phyloP scores from a whole-genome alignment of 2,113 vertebrate species.

The Poecile atricapillus region DNA sequence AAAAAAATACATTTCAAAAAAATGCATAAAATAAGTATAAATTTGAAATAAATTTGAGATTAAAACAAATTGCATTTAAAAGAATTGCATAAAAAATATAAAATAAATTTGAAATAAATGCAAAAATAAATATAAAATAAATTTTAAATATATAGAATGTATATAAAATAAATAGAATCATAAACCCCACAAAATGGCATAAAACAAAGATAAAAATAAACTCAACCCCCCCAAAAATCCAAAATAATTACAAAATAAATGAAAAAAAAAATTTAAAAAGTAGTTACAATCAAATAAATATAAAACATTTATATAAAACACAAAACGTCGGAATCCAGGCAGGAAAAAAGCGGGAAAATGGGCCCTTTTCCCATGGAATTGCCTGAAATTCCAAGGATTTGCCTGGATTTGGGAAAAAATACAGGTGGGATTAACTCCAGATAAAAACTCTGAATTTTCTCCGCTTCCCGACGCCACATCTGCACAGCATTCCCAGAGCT shows the following conservation, averaged over 20 bases:
- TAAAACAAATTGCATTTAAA: too few relatives aligned
- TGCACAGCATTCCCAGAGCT: rapidly evolving
- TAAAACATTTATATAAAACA: not conserved
- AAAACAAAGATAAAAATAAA: not conserved
- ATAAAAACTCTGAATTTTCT: not conserved
- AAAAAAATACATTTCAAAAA: too few relatives aligned
- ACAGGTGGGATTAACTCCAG: rapidly evolving
- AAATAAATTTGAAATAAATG: too few relatives aligned
- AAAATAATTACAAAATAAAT: not conserved
- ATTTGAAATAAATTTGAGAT: not conserved
- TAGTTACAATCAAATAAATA: not conserved
- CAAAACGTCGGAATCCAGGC: not conserved
- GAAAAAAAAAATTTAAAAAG: not conserved
- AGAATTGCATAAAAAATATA: rapidly evolving
- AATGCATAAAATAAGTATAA: too few relatives aligned
- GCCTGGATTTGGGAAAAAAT: not conserved
- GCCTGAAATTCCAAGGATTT: not conserved
- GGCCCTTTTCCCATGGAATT: not conserved
- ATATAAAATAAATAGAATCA: not conserved
- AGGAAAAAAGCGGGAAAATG: not conserved
- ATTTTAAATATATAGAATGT: not conserved
- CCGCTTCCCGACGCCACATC: rapidly evolving
- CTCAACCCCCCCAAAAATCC: not conserved
- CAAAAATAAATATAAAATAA: too few relatives aligned
- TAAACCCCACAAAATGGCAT: rapidly evolving